These are phyloP conservation scores for Micrasema minimum DNA, from an alignment of 1,140 invertebrate genomes.

Conservation along the genomic window DNA sequence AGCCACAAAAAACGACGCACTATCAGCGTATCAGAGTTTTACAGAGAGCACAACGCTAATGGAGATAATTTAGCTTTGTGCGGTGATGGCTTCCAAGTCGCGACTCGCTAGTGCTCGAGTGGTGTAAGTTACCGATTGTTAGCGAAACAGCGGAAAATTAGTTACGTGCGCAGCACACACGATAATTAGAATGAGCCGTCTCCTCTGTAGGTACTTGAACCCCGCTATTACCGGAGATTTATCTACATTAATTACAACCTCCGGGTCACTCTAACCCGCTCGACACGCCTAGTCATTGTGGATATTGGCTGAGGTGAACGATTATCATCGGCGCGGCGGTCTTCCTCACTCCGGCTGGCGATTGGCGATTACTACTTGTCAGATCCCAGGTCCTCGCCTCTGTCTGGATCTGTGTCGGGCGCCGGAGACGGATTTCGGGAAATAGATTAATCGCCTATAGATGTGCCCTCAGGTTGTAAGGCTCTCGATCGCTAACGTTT, in stretches of 20 bases:
- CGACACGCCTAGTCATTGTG: constrained; percentile 29
- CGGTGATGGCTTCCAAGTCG: no score
- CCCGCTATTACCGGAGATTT: constrained; percentile 39
- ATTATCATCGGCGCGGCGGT: constrained; percentile 12
- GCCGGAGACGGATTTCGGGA: constrained; percentile 20
- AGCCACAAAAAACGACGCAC: no score
- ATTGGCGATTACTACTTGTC: no score
- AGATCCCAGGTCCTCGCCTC: no score
- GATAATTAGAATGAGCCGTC: constrained; percentile 18
- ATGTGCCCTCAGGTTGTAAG: constrained; percentile 1
- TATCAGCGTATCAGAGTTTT: no score
- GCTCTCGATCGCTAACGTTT: not conserved
- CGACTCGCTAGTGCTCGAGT: no score
- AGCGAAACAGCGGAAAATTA: constrained; percentile 21
- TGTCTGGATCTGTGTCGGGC: not conserved
- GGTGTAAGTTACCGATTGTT: no score
- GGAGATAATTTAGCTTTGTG: no score
- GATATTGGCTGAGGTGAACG: constrained; percentile 19
- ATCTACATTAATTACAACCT: constrained; percentile 45
- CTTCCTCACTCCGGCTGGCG: no score
- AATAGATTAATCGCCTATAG: constrained; percentile 31
- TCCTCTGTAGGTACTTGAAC: constrained; percentile 34
- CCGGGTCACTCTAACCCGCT: constrained; percentile 35
- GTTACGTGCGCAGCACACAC: constrained; percentile 3
- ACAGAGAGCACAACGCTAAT: no score